These are phyloP conservation scores for Drosophila mojavensis DNA, from an alignment of 1,140 invertebrate genomes.

Conservation along the genomic window DNA sequence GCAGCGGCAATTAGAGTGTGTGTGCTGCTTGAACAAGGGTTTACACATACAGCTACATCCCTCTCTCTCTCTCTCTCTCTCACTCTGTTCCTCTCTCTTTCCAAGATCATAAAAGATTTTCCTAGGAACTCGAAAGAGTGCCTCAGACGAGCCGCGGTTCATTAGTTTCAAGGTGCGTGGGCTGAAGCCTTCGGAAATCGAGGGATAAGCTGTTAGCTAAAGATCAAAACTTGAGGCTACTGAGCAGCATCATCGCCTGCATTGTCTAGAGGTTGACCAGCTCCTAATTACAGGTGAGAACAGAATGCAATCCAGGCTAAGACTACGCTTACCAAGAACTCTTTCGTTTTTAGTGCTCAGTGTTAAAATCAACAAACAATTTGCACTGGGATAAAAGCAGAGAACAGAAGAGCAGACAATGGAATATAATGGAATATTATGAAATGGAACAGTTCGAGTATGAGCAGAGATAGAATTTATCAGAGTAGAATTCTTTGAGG, in stretches of 20 bases:
- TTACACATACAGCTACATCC: background rate
- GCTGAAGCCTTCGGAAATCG: constrained; percentile 17
- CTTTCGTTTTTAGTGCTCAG: constrained; percentile 33
- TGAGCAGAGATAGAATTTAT: too few species aligned
- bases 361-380: constrained; percentile 70
- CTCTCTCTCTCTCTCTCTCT: constrained; percentile 24
- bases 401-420: background rate
- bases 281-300: constrained; percentile 57
- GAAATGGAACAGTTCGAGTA: too few species aligned
- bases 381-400: constrained; percentile 29
- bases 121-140: constrained; percentile 54
- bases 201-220: constrained; percentile 33
- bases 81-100: constrained; percentile 32
- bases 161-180: constrained; percentile 67
- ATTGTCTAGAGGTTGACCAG: constrained; percentile 44
- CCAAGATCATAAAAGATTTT: constrained; percentile 70
- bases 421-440: background rate
- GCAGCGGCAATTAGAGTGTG: constrained; percentile 68
- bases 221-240: constrained; percentile 18
- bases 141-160: constrained; percentile 37
- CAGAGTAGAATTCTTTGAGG: too few species aligned
- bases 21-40: constrained; percentile 38
- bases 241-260: constrained; percentile 36
- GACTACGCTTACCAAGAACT: constrained; percentile 45
- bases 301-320: constrained; percentile 5